Evolutionary conservation across 2,797 vertebrate species (phyloP), one percentile per base, ranked within the genome.

Genomic region (Mallotus villosus): DNA sequence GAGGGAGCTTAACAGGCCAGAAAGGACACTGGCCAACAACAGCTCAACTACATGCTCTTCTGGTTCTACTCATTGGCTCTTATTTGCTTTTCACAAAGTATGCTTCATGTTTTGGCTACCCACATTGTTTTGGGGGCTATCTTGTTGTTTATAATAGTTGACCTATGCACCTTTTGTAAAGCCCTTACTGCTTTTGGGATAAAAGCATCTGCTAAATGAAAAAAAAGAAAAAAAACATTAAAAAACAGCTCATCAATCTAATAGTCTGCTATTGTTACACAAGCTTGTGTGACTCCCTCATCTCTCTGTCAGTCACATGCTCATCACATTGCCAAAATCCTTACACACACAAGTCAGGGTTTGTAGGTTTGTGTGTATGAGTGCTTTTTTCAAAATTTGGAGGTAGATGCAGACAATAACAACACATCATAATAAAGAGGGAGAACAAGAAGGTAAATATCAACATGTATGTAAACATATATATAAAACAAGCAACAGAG

Each of bases 261-360:
- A 57, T 57, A 79, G 75, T 80, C 73, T 72, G 67, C 78, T 83
- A 80, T 82, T 83, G 84, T 82, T 85, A 74, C 60, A 72, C 3
- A 60, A 17, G 14, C 60, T 32, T 29, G 59, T 27, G 63, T 66
- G 34, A 71, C 71, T 72, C 58, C 68, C 71, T 74, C 67, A 73
- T 73, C 73, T 74, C 79, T 76, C 69, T 67, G 72, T 62, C 70
- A 75, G 57, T 63, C 68, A 62, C 59, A 37, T 79, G 77, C 41
- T 51, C 41, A 49, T 63, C 51, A 63, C 60, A 49, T 24, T 49
- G 75, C 72, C 67, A 17, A 55, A 79, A 77, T 77, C 81, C 81
- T 79, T 76, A 85, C 67, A 85, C 69, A 85, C 68, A 21, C 64
- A 79, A 75, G 71, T 58, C 70, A 78, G 77, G 79, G 77, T 81